Evolutionary conservation across 2,113 vertebrate genomes (phyloP).

Genomic region (Eptesicus fuscus): DNA sequence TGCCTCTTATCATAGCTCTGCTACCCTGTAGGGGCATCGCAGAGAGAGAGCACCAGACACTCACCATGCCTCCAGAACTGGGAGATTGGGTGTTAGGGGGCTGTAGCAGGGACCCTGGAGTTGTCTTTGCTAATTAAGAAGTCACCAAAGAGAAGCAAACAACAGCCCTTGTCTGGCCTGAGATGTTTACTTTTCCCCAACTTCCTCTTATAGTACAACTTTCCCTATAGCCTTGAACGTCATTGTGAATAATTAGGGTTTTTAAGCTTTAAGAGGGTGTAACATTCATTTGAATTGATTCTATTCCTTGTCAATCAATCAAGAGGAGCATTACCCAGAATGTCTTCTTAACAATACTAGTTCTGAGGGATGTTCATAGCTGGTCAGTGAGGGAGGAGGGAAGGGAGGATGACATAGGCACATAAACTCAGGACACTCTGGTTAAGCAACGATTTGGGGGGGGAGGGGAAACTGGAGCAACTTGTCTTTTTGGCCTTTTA

Average conservation of each 20-base stretch:
- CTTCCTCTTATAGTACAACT: not conserved
- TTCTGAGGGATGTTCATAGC: not conserved
- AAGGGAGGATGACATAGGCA: not conserved
- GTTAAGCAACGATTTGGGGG: not conserved
- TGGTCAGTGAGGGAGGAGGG: not conserved
- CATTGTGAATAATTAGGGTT: not conserved
- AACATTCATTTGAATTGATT: not conserved
- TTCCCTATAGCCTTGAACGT: not conserved
- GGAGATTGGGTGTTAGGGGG: not conserved
- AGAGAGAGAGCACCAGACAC: not conserved
- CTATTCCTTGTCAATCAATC: not conserved
- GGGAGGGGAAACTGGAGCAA: not conserved
- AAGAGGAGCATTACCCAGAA: not conserved
- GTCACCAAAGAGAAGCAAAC: not conserved
- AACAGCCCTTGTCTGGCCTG: not conserved
- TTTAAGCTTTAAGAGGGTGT: not conserved
- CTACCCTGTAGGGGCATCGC: not conserved
- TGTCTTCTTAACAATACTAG: not conserved
- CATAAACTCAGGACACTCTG: not conserved
- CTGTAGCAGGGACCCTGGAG: not conserved
- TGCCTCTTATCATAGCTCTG: not conserved
- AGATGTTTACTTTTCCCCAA: not conserved
- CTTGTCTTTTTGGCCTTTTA: slow-evolving; percentile 35
- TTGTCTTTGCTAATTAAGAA: not conserved
- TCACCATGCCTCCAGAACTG: not conserved